Evolutionary conservation across 2,797 vertebrate genomes (phyloP).

Genomic region (Bradypodion pumilum): DNA sequence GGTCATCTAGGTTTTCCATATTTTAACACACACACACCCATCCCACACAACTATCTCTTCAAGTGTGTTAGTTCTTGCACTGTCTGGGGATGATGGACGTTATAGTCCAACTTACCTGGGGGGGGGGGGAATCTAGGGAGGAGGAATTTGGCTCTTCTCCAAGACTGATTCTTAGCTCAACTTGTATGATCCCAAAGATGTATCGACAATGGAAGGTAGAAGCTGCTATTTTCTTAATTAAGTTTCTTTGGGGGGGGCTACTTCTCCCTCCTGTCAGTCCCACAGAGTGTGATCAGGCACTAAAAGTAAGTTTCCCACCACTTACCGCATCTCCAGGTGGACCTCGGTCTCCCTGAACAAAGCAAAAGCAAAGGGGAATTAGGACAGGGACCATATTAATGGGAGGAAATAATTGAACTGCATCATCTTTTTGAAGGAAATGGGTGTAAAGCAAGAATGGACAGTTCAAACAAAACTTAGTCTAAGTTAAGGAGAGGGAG

Average conservation of each 20-base stretch:
- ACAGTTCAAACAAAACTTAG: background rate
- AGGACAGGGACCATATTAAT: background rate
- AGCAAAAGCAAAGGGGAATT: background rate
- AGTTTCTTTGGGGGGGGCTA: background rate
- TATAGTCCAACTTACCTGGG: background rate
- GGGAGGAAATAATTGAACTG: background rate
- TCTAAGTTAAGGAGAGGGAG: background rate
- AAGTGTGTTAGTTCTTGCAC: background rate
- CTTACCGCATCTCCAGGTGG: conserved; percentile 81
- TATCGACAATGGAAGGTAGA: background rate
- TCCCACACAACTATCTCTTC: too few relatives aligned
- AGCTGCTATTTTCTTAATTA: too few relatives aligned
- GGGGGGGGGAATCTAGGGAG: too few relatives aligned
- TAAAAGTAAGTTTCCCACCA: background rate
- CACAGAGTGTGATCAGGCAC: background rate
- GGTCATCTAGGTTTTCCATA: background rate
- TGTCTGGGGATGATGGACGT: background rate
- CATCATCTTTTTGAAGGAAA: background rate
- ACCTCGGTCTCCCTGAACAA: conserved; percentile 75
- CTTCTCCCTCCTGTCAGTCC: background rate
- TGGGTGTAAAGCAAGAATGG: background rate
- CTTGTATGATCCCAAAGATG: background rate
- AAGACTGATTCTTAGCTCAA: background rate
- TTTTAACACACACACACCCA: background rate
- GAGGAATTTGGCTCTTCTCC: background rate